Base-by-base conservation (phyloP, 2,888 invertebrate species). In the Panorpa germanica region DNA sequence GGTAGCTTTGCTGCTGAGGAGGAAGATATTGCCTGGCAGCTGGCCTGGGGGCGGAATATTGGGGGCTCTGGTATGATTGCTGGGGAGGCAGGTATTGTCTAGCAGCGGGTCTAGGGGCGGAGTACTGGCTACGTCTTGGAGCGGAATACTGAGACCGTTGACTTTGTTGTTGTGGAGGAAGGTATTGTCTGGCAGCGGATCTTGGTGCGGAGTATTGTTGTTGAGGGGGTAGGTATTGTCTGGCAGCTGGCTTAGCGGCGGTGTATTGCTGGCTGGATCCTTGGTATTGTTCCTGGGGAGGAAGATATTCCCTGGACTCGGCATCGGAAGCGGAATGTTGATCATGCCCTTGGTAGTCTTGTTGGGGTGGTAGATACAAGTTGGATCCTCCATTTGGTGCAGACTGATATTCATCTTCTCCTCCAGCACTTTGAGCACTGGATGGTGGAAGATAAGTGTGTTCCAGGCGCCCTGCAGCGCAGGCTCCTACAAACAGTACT, bases 211-310 rank as follows among this genome's bases (percentile, higher is more conserved):
- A 25, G 31, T 26, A 44, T 45, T 9, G 52, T 49, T 46, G 48
- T 43, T 4, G 47, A 47, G 31, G 56, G 4, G 51, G 52, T 18
- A 48, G 31, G 35, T 52, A 53, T 25, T 47, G 42, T 7, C 36
- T 34, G 12, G 38, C 35, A 3, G 40, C 39, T 5, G 22, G 41
- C 5, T 35, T 34, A 29, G 45, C 44, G 34, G 34, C 39, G 24
- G 39, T 40, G 48, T 51, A 12, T n/a, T n/a, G n/a, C n/a, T n/a
- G n/a, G n/a, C n/a, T n/a, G n/a, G n/a, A n/a, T n/a, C n/a, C n/a
- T n/a, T n/a, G n/a, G n/a, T n/a, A n/a, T n/a, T n/a, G n/a, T n/a
- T n/a, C n/a, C n/a, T n/a, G n/a, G n/a, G n/a, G n/a, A n/a, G n/a
- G n/a, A n/a, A n/a, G n/a, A n/a, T n/a, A n/a, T n/a, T n/a, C n/a